phyloP scores from a whole-genome alignment of 2,888 invertebrate genomes.

The Ophion slaviceki region DNA sequence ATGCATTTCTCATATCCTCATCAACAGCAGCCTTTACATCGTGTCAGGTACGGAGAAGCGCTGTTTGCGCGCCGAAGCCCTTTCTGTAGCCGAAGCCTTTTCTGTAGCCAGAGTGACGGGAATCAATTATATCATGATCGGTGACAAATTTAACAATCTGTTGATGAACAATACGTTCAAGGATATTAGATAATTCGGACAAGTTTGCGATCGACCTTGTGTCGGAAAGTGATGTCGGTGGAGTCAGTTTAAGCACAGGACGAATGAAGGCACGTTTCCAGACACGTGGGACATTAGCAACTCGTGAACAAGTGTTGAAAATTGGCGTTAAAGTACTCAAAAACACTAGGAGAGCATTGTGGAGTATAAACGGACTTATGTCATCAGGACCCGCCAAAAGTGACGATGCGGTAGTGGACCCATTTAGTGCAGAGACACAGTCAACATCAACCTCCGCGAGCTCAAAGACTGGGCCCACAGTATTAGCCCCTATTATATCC shows the following conservation, averaged over 20 bases:
- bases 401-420: no score
- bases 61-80: neutral
- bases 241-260: neutral
- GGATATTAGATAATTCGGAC: constrained; percentile 31
- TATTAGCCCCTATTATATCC: neutral
- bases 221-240: neutral
- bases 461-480: neutral
- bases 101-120: neutral
- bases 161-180: constrained; percentile 27
- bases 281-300: neutral
- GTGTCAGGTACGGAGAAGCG: neutral
- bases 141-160: neutral
- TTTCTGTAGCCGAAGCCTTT: neutral
- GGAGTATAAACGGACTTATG: no score
- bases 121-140: neutral
- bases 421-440: no score
- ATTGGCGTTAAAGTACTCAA: no score
- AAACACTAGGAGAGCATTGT: no score
- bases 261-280: constrained; percentile 9
- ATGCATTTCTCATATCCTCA: neutral
- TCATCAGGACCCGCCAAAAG: no score
- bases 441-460: no score
- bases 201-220: constrained; percentile 14
- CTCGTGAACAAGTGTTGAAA: neutral
- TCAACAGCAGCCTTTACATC: neutral